These are phyloP conservation scores for Monomorium pharaonis DNA, from an alignment of 1,140 invertebrate species.

Conservation along the genomic window DNA sequence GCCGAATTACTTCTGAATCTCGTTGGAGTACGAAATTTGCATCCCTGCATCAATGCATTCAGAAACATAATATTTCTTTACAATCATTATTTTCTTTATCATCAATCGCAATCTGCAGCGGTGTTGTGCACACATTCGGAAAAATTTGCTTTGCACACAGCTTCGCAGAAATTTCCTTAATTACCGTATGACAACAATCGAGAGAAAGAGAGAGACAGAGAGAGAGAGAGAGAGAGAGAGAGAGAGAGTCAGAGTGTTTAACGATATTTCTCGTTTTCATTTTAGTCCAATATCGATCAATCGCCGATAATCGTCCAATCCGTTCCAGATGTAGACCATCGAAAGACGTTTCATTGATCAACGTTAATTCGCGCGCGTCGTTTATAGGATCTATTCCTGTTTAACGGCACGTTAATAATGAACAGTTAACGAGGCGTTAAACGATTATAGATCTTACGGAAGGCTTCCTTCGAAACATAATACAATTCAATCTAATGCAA, in stretches of 20 bases:
- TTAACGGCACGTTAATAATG: constrained; percentile 71
- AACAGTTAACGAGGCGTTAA: constrained; percentile 68
- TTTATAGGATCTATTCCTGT: constrained; percentile 55
- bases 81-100: not conserved
- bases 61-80: not conserved
- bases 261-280: constrained; percentile 35
- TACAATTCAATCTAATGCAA: constrained; percentile 68
- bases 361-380: constrained; percentile 59
- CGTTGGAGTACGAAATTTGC: not conserved
- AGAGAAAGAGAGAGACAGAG: no score
- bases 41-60: not conserved
- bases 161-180: not conserved
- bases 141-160: not conserved
- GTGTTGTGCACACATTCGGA: not conserved
- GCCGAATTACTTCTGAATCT: not conserved
- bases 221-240: no score
- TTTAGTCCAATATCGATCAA: constrained; percentile 30
- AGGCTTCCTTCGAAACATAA: constrained; percentile 58
- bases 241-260: not conserved
- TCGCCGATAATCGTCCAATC: constrained; percentile 42
- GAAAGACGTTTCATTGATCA: constrained; percentile 59
- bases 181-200: not conserved
- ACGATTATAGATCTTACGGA: constrained; percentile 70
- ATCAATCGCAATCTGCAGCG: not conserved
- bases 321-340: constrained; percentile 37